Base-by-base conservation (phyloP, 92 coral and sea anemone genomes). In the Zoanthus sansibaricus region DNA sequence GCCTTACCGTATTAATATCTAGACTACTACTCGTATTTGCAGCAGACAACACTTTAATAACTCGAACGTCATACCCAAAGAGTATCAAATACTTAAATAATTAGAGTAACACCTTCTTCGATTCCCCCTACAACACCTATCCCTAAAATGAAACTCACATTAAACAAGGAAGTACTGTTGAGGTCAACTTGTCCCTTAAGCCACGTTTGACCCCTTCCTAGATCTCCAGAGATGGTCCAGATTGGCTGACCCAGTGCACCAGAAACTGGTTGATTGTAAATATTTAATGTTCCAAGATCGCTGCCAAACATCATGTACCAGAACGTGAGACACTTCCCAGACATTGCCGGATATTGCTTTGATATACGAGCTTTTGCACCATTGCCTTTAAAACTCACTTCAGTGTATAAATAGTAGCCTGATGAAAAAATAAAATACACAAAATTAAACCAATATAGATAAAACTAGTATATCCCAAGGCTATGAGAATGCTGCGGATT, bases 231-330 rank as follows among this genome's bases (percentile, higher is more conserved):
- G 15, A 79, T 79, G 51, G 62, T 94, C 94, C 98, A 96, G 66
- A 93, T 86, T 7, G 98, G 87, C 44, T 55, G 84, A 1, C 93
- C 94, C 52, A 88, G 91, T 15, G 18, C 55, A 42, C 58, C 83
- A n/a, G 95, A 94, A 6, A 82, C 90, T 44, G 95, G 91, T 59
- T 90, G 92, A n/a, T 80, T 83, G 75, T 96, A 96, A 9, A 96
- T 94, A 44, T 96, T 96, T 44, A 96, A 88, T 1, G 96, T 93
- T 49, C 96, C 98, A 8, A 96, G 88, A 0, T 83, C 37, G 0
- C 87, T 71, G 16, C 98, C 98, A 64, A 93, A 96, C 98, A 96
- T 96, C 94, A 94, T 95, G 86, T 88, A 96, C 91, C 92, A 96
- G 72, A 96, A 96, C 69, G 84, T 87, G 9, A 96, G 91, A 73